A percentile compares a stretch with the other conserved stretches of the same genome.
Conservation (phyloP, 1,140 invertebrate species). For the Epicauta chinensis region DNA sequence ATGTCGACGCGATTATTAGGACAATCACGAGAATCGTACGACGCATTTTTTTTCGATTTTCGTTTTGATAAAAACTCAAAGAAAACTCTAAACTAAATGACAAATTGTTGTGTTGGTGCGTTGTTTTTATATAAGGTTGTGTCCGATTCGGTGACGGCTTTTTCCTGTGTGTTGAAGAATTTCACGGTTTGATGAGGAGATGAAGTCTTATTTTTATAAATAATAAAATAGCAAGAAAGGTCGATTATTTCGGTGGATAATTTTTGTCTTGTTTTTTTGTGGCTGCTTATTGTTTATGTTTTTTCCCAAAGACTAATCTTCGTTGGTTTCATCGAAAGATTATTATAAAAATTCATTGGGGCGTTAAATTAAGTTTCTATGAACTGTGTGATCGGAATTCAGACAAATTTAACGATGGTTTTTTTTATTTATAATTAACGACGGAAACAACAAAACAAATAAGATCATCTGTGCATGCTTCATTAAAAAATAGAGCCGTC, state of each 20-base stretch:
- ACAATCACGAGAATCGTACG: constrained; percentile 3
- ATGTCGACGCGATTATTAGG: constrained; percentile 5
- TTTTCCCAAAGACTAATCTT: no score
- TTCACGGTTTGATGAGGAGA: constrained; percentile 22
- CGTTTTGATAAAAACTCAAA: neutral
- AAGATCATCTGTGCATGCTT: no score
- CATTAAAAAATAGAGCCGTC: no score
- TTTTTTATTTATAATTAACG: no score
- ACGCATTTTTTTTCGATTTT: no score
- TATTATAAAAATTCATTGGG: constrained; percentile 7
- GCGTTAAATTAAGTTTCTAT: constrained; percentile 12
- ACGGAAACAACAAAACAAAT: no score
- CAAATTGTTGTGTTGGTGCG: no score
- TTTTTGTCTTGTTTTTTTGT: constrained; percentile 6
- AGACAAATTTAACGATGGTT: no score
- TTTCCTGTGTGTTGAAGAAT: constrained; percentile 16
- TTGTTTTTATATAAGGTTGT: neutral
- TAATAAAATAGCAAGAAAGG: constrained; percentile 5
- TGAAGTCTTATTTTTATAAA: constrained; percentile 2
- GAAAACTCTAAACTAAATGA: no score
- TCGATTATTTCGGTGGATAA: neutral
- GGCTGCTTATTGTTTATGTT: no score
- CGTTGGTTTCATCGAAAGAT: neutral
- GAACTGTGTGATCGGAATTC: no score
- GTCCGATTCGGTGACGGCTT: no score